A percentile compares a stretch with the other conserved stretches of the same genome.
phyloP scores from a whole-genome alignment of 2,113 vertebrate species.

The Myotis yumanensis region DNA sequence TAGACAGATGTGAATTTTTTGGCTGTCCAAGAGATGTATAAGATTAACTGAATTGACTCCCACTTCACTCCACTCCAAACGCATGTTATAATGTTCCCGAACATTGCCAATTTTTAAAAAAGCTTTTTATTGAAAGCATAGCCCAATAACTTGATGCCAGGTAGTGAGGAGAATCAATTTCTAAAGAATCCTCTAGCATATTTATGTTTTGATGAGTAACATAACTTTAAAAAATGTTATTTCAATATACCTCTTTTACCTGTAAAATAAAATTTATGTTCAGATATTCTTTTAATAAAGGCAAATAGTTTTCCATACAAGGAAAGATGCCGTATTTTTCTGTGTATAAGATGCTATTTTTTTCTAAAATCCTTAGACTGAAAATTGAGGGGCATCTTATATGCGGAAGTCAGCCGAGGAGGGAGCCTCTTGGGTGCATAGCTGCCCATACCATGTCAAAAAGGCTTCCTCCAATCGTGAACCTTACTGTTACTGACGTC shows the following conservation, averaged over 20 bases:
- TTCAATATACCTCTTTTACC: neutral
- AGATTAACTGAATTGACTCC: neutral
- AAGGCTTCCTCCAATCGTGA: too few species aligned
- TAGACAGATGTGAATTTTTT: neutral
- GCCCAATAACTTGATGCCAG: neutral
- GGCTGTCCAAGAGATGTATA: neutral
- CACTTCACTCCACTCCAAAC: neutral
- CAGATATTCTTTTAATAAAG: constrained; percentile 20
- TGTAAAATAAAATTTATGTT: constrained; percentile 38
- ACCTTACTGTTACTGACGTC: too few species aligned
- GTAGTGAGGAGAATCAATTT: neutral
- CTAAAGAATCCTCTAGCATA: neutral
- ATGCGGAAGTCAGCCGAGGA: too few species aligned
- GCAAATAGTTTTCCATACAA: neutral
- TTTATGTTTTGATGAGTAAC: constrained; percentile 8
- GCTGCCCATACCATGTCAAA: too few species aligned
- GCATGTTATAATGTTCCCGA: constrained; percentile 22
- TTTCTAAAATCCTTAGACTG: too few species aligned
- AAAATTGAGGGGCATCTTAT: too few species aligned
- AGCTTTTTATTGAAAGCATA: constrained; percentile 33
- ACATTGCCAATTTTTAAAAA: neutral
- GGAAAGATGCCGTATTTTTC: neutral
- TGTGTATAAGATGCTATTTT: too few species aligned
- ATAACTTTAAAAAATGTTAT: constrained; percentile 19
- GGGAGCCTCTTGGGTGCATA: too few species aligned